Conservation (phyloP, 2,113 vertebrate genomes). For the Trichomycterus rosablanca region DNA sequence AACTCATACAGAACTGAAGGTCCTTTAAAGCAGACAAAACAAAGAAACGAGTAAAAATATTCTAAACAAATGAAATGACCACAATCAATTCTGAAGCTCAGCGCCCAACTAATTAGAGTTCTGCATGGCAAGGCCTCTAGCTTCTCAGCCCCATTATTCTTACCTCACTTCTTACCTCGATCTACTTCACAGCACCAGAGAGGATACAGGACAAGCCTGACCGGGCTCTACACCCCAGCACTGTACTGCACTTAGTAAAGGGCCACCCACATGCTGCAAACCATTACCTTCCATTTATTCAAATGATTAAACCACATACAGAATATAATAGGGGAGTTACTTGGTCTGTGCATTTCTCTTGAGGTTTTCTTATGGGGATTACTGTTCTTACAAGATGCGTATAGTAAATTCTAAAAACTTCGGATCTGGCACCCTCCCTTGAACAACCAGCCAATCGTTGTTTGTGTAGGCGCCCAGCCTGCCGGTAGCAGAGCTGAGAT, state of each 20-base stretch:
- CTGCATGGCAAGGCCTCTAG: conserved; percentile 80
- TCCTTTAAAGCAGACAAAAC: neutral
- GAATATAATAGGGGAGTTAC: conserved; percentile 57
- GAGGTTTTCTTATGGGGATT: too few relatives aligned
- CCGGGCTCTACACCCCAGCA: conserved; percentile 72
- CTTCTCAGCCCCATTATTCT: conserved; percentile 78
- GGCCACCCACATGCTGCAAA: conserved; percentile 55
- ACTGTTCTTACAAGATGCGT: too few relatives aligned
- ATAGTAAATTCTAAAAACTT: too few relatives aligned
- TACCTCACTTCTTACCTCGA: conserved; percentile 45
- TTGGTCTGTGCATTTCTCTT: neutral
- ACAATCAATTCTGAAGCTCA: conserved; percentile 93
- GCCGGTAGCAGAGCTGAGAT: too few relatives aligned
- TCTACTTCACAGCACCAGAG: conserved; percentile 31
- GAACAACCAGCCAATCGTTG: too few relatives aligned
- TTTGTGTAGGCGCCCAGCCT: too few relatives aligned
- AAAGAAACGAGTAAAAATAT: conserved; percentile 7
- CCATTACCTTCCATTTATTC: conserved; percentile 88
- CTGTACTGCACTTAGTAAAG: conserved; percentile 70
- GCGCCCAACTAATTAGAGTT: conserved; percentile 96
- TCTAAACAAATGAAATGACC: too few relatives aligned
- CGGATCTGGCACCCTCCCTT: too few relatives aligned
- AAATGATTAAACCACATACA: conserved; percentile 71
- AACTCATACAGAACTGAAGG: too few relatives aligned
- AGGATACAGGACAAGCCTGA: conserved; percentile 79